Evolutionary conservation across 2,113 vertebrate species (phyloP).

Genomic region (Tetraodon nigroviridis): DNA sequence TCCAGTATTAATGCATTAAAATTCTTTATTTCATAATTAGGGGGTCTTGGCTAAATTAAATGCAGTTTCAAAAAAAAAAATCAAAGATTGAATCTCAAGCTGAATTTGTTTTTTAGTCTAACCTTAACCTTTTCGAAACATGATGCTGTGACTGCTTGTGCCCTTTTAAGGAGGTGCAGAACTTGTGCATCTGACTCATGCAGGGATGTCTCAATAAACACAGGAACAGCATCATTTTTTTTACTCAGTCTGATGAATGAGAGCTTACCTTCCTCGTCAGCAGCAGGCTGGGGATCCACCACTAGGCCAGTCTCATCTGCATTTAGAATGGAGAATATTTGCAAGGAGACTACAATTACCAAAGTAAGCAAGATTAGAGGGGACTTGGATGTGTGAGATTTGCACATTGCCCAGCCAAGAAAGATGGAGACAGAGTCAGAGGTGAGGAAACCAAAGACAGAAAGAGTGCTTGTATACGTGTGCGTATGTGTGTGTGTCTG

Average conservation of each 20-base stretch:
- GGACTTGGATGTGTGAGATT: conserved; percentile 65
- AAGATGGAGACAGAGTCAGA: conserved; percentile 17
- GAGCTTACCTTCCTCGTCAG: conserved; percentile 91
- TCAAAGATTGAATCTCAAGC: no score
- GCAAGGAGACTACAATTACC: conserved; percentile 98
- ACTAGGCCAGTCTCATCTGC: conserved; percentile 89
- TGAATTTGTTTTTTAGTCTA: neutral
- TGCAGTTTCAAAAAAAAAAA: no score
- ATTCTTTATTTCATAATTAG: no score
- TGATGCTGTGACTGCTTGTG: neutral
- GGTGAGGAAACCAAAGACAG: conserved; percentile 4
- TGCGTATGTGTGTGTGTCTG: neutral
- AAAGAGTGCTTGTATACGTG: neutral
- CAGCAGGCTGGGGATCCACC: conserved; percentile 83
- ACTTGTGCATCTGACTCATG: conserved; percentile 15
- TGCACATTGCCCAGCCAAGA: conserved; percentile 79
- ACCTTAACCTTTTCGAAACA: neutral
- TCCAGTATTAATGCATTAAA: no score
- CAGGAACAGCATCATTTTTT: neutral
- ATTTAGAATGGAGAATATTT: conserved; percentile 99
- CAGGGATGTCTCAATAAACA: conserved; percentile 24
- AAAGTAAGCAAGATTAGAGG: conserved; percentile 83
- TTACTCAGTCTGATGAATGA: neutral
- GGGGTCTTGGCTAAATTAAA: no score
- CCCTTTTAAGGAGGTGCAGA: conserved; percentile 20